These are phyloP conservation scores for Myanophis thanlyinensis DNA, from an alignment of 2,113 vertebrate species.

Conservation along the genomic window DNA sequence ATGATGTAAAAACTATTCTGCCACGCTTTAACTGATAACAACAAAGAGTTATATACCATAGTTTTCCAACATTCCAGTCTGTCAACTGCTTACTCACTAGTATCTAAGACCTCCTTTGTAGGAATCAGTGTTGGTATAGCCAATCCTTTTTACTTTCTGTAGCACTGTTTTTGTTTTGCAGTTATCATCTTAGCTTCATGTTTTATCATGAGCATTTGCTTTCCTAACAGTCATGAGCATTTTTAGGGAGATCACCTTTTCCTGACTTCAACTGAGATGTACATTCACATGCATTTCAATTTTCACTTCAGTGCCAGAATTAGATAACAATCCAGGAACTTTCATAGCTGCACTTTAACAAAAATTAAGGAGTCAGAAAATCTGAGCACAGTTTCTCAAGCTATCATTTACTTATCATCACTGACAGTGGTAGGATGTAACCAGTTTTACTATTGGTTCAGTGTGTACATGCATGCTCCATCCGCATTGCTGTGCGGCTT, in stretches of 20 bases:
- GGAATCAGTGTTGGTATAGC: not conserved
- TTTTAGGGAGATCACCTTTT: not conserved
- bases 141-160: not conserved
- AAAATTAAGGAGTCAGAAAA: not conserved
- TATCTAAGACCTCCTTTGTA: not conserved
- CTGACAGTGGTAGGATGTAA: no score
- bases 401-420: not conserved
- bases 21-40: not conserved
- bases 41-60: not conserved
- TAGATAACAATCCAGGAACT: not conserved
- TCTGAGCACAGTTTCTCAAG: not conserved
- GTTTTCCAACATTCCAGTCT: not conserved
- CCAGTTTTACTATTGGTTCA: no score
- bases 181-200: not conserved
- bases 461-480: no score
- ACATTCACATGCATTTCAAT: not conserved
- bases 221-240: not conserved
- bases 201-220: not conserved
- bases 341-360: not conserved
- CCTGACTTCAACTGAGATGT: not conserved
- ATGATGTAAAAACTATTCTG: not conserved
- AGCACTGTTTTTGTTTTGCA: not conserved
- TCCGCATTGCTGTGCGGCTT: no score
- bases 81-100: not conserved
- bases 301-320: not conserved